Evolutionary conservation across 2,888 invertebrate species (phyloP).

Genomic region (Vanessa cardui): DNA sequence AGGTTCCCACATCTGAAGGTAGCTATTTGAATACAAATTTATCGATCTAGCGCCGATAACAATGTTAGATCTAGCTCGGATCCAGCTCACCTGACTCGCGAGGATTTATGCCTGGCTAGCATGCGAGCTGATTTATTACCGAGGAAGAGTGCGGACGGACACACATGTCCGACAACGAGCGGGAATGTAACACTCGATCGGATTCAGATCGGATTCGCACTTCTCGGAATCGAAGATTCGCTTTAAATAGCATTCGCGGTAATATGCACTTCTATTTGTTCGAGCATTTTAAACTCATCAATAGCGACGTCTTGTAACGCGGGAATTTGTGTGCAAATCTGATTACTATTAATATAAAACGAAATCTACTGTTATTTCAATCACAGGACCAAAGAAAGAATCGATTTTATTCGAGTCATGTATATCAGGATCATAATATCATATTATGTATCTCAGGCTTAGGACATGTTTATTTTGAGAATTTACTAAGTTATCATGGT

Average conservation of each 20-base stretch:
- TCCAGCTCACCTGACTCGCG: constrained; percentile 20
- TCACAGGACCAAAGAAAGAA: no score
- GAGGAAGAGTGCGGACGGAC: constrained; percentile 26
- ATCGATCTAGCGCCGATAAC: constrained; percentile 26
- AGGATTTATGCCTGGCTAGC: constrained; percentile 31
- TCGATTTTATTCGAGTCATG: no score
- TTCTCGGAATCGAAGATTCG: background rate
- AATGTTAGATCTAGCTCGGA: constrained; percentile 23
- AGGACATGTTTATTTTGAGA: no score
- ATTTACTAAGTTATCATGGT: no score
- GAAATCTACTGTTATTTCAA: no score
- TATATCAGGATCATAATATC: no score
- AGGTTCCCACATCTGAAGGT: constrained; percentile 6
- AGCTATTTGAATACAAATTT: constrained; percentile 33
- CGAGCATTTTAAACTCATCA: no score
- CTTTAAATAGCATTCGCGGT: background rate
- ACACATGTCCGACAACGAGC: constrained; percentile 19
- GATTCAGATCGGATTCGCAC: constrained; percentile 6
- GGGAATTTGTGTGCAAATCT: no score
- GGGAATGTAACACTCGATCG: background rate
- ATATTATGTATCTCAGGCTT: no score
- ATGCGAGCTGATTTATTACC: constrained; percentile 35
- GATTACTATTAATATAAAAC: no score
- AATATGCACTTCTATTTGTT: background rate
- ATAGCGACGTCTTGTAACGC: no score